A percentile compares a stretch with the other conserved stretches of the same genome.
Evolutionary conservation across 2,888 invertebrate genomes (phyloP).

Genomic region (Sisyra nigra): DNA sequence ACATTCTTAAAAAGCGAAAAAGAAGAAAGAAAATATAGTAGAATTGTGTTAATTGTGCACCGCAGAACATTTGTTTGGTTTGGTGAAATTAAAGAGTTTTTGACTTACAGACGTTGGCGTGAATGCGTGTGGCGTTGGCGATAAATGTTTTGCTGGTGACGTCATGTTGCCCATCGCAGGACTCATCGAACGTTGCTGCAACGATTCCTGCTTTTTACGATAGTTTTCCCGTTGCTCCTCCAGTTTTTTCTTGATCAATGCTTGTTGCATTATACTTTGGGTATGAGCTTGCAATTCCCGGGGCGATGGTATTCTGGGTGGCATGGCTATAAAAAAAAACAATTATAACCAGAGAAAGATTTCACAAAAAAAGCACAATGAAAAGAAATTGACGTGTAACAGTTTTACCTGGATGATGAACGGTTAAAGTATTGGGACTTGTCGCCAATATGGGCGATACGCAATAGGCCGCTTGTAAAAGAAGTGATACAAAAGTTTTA

Average conservation of each 20-base stretch:
- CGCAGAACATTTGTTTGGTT: neutral
- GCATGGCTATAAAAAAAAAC: conserved; percentile 33
- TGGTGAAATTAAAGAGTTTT: too few relatives aligned
- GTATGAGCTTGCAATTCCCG: conserved; percentile 73
- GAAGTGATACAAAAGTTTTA: too few relatives aligned
- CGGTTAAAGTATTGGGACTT: conserved; percentile 47
- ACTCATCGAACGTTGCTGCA: conserved; percentile 17
- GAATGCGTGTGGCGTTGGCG: conserved; percentile 65
- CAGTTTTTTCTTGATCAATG: conserved; percentile 74
- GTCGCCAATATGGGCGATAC: conserved; percentile 51
- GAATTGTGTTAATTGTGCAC: neutral
- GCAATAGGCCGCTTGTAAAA: conserved; percentile 52
- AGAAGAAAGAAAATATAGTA: neutral
- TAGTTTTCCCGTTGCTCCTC: conserved; percentile 78
- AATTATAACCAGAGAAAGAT: too few relatives aligned
- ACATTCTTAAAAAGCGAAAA: too few relatives aligned
- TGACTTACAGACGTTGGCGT: conserved; percentile 69
- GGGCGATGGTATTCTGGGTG: conserved; percentile 63
- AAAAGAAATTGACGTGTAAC: conserved; percentile 2
- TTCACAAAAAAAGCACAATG: too few relatives aligned
- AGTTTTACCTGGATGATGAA: conserved; percentile 46
- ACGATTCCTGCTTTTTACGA: conserved; percentile 58
- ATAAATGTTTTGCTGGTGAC: conserved; percentile 30
- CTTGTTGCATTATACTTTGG: conserved; percentile 73
- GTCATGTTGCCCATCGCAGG: conserved; percentile 13